Conservation (phyloP, 2,888 invertebrate species). For the Chymomyza caudatula region DNA sequence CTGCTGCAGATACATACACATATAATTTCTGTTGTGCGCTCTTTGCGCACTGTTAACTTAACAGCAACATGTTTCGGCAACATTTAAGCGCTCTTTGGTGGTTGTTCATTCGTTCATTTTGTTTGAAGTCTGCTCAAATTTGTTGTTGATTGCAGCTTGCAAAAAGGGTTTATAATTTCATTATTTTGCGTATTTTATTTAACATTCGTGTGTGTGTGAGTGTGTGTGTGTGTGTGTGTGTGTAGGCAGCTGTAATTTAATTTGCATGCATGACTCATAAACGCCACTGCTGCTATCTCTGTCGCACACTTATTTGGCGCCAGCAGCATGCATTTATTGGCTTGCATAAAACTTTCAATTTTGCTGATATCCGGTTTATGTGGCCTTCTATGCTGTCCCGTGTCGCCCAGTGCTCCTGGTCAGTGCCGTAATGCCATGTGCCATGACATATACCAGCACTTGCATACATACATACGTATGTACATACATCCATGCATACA, state of each 20-base stretch:
- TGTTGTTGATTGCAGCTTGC: not conserved
- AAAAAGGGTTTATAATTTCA: not conserved
- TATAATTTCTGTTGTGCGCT: conserved; percentile 51
- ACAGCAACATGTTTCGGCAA: conserved; percentile 42
- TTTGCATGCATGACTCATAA: not conserved
- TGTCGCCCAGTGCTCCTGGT: not conserved
- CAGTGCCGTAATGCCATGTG: conserved; percentile 5
- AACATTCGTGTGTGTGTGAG: not conserved
- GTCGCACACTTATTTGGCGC: not conserved
- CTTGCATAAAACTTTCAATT: conserved; percentile 59
- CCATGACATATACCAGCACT: not conserved
- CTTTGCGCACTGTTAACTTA: not conserved
- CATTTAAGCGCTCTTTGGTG: conserved; percentile 16
- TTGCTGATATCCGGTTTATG: conserved; percentile 62
- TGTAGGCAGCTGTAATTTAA: not conserved
- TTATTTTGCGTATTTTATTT: not conserved
- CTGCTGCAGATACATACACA: not conserved
- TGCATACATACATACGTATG: not conserved
- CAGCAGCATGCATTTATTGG: not conserved
- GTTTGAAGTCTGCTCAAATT: not conserved
- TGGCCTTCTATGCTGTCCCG: conserved; percentile 42
- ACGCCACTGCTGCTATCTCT: too few relatives aligned
- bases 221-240: not conserved
- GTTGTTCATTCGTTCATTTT: not conserved
- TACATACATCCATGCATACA: not conserved